phyloP scores from a whole-genome alignment of 1,140 invertebrate species.

The Drosophila ironensis region DNA sequence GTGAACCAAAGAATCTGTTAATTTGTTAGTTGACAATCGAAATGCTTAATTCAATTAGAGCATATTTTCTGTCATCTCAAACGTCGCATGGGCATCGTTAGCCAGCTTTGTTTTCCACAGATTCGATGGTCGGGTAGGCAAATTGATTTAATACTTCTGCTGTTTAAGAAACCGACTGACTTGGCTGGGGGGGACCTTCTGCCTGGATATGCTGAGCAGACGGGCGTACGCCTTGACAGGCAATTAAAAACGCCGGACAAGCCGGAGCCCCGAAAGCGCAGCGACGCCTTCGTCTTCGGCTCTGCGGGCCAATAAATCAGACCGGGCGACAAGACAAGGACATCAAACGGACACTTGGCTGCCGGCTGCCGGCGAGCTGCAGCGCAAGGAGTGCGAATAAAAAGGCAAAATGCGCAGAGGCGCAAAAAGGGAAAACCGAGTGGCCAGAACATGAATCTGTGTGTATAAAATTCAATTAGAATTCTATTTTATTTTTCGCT shows the following conservation, averaged over 20 bases:
- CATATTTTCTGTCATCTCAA: no score
- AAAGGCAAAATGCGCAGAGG: background rate
- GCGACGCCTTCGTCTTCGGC: conserved; percentile 28
- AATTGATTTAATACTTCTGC: conserved; percentile 38
- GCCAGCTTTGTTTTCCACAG: no score
- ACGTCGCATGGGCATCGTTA: no score
- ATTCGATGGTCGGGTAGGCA: no score
- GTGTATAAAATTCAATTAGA: conserved; percentile 77
- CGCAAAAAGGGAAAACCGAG: background rate
- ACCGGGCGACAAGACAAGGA: conserved; percentile 51
- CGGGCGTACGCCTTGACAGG: conserved; percentile 44
- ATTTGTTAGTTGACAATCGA: no score
- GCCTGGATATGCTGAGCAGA: conserved; percentile 34
- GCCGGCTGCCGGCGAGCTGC: conserved; percentile 15
- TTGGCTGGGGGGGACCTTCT: background rate
- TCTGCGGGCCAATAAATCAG: conserved; percentile 66
- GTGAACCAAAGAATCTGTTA: no score
- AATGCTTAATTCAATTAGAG: no score
- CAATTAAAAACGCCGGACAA: conserved; percentile 64
- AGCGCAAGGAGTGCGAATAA: conserved; percentile 45
- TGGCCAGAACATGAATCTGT: conserved; percentile 21
- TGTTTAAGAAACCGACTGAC: no score
- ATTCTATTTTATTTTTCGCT: conserved; percentile 52
- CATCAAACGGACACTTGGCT: conserved; percentile 46
- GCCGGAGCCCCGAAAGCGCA: conserved; percentile 45